Evolutionary conservation across 1,140 invertebrate genomes (phyloP), one percentile per base, ranked within the genome.

Genomic region (Aphidius ervi): DNA sequence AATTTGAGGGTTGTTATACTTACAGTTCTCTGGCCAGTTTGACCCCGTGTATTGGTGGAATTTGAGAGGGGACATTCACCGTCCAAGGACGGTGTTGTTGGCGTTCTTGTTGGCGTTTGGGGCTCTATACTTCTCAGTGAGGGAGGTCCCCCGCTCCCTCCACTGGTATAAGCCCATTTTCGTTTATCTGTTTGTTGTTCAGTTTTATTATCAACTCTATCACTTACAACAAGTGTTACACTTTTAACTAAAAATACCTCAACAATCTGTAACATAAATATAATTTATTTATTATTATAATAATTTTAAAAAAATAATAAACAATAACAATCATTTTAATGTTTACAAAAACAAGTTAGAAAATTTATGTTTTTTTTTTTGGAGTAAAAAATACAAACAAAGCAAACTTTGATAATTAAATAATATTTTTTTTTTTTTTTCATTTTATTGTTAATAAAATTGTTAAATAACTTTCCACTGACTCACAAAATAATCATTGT

Each of bases 201-300:
- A 50, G 67, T 70, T 46, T 65, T 59, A 63, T 76, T 80, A 49
- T 80, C 74, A 31, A 74, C 68, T 67, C 80, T 77, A 67, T 86
- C 85, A 46, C 79, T 86, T 45, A 86, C 74, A 57, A 86, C 84
- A 64, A 84, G 74, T 10, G 78, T 80, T 40, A 86, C 83, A 63
- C 74, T 82, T 58, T 81, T 76, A 42, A 82, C 78, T 53, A 86
- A 74, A 74, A 86, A 86, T 63, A 83, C 74, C 71, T 85, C 84
- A 56, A 85, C 71, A 41, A 63, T 73, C 82, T 84, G 72, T 16
- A 81, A 78, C 56, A 39, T 23, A 31, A 31, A 31, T 31, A 16
- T 16, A 16, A 0, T 16, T 16, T 16, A 16, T 16, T 16, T 16
- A 16, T 16, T 16, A 16, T 16, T 16, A 0, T 16, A 16, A 16